Percentiles rank a stretch among this genome's conserved stretches.
Conservation (phyloP, 2,113 vertebrate species). For the Apodemus speciosus region DNA sequence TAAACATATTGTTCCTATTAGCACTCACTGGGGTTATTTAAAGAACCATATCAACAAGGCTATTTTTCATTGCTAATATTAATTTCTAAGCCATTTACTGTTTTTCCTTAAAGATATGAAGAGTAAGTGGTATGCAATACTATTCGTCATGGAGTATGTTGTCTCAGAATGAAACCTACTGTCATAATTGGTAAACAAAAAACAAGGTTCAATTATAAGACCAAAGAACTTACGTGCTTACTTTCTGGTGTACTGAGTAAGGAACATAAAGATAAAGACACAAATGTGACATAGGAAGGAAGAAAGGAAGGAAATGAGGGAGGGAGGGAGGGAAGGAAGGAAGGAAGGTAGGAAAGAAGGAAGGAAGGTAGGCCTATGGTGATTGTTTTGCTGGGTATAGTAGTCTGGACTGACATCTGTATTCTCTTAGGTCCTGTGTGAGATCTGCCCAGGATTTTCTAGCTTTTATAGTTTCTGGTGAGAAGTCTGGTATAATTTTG, state of each 20-base stretch:
- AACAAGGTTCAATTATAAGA: background rate
- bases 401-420: too few relatives aligned
- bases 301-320: too few relatives aligned
- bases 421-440: too few relatives aligned
- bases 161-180: slow-evolving; percentile 30
- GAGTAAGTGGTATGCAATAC: background rate
- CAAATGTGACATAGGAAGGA: background rate
- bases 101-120: background rate
- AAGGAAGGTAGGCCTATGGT: too few relatives aligned
- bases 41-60: background rate
- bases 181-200: slow-evolving; percentile 14
- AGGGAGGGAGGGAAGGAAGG: too few relatives aligned
- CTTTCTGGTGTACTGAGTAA: background rate
- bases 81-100: background rate
- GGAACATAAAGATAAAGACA: background rate
- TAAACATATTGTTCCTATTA: background rate
- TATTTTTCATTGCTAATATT: too few relatives aligned
- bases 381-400: too few relatives aligned
- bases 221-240: background rate
- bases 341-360: too few relatives aligned
- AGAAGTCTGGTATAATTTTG: too few relatives aligned
- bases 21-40: background rate
- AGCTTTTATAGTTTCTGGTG: too few relatives aligned
- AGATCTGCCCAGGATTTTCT: too few relatives aligned
- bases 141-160: background rate